Conservation (phyloP, 2,113 vertebrate species). For the Picathartes gymnocephalus region DNA sequence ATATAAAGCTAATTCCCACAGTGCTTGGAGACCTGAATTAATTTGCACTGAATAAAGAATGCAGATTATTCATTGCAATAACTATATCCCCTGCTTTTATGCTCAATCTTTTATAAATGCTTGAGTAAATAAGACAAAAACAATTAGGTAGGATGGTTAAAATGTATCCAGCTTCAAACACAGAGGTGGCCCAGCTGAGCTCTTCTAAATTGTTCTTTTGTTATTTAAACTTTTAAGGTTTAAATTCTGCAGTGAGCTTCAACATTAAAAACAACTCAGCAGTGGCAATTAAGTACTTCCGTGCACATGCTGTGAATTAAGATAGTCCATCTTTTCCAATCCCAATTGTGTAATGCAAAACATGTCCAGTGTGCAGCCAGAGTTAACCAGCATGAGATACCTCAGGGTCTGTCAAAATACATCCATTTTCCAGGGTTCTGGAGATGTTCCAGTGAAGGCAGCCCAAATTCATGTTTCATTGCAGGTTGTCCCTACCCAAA, state of each 20-base stretch:
- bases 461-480: not conserved
- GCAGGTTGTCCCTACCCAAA: not conserved
- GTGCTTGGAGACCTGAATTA: slow-evolving; percentile 13
- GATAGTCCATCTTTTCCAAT: not conserved
- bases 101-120: slow-evolving; percentile 1
- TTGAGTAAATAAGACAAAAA: not conserved
- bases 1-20: not conserved
- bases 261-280: not conserved
- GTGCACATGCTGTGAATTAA: not conserved
- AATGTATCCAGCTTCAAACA: not conserved
- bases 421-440: not conserved
- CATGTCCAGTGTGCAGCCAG: not conserved
- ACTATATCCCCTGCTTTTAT: not conserved
- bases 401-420: not conserved
- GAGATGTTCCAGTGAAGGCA: not conserved
- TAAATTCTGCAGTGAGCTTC: not conserved
- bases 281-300: not conserved
- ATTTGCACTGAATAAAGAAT: slow-evolving; percentile 14
- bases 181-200: not conserved
- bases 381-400: not conserved
- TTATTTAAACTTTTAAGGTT: not conserved
- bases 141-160: not conserved
- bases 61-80: not conserved
- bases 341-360: not conserved
- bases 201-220: not conserved